A percentile compares a stretch with the other conserved stretches of the same genome.
These are phyloP conservation scores for Genyomyrus donnyi DNA, from an alignment of 2,113 vertebrate species.

Conservation along the genomic window DNA sequence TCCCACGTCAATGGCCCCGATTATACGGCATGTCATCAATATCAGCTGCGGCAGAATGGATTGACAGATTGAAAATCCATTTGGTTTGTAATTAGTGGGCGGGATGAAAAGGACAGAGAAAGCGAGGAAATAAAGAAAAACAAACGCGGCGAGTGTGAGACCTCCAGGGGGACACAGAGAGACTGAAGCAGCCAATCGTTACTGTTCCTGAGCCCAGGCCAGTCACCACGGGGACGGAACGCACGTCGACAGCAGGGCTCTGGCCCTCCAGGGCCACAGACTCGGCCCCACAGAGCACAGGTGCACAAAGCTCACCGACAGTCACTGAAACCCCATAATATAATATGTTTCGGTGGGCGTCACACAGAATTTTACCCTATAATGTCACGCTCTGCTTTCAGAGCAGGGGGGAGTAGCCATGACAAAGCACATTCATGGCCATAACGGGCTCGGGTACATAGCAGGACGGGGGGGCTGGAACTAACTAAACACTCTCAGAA, in stretches of 20 bases:
- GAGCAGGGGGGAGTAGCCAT: neutral
- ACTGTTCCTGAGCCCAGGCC: conserved; percentile 37
- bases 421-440: neutral
- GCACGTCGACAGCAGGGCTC: neutral
- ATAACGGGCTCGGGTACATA: neutral
- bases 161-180: conserved; percentile 34
- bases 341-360: neutral
- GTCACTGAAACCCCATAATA: neutral
- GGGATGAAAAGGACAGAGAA: neutral
- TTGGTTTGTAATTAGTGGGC: conserved; percentile 13
- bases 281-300: neutral
- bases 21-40: neutral
- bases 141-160: neutral
- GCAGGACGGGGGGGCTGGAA: neutral
- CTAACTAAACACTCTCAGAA: neutral
- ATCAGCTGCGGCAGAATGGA: neutral
- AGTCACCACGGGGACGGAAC: neutral
- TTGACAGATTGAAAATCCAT: conserved; percentile 17
- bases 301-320: neutral
- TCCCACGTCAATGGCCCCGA: conserved; percentile 10
- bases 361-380: neutral
- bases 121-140: conserved; percentile 43
- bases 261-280: neutral
- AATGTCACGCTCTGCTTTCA: neutral
- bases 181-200: conserved; percentile 48